Evolutionary conservation across 2,888 invertebrate species (phyloP).

Genomic region (Polyommatus icarus): DNA sequence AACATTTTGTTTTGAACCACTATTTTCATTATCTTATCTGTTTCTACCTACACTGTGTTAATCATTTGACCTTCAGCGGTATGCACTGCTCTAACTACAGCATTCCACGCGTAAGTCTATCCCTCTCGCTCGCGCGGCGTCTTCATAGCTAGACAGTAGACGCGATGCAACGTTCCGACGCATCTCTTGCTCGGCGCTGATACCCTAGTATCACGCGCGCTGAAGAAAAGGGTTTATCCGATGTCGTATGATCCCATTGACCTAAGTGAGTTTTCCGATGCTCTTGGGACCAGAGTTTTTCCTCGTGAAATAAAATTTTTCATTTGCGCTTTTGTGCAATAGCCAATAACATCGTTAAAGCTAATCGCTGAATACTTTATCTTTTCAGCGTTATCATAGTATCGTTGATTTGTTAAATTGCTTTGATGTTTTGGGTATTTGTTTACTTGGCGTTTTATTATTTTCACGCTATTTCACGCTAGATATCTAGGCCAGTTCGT

Average conservation of each 20-base stretch:
- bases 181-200: slow-evolving; percentile 64
- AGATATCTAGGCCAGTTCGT: slow-evolving; percentile 65
- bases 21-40: slow-evolving; percentile 45
- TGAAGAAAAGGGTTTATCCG: slow-evolving; percentile 81
- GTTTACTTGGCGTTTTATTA: slow-evolving; percentile 42
- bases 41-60: slow-evolving; percentile 55
- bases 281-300: slow-evolving; percentile 57
- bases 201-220: slow-evolving; percentile 79
- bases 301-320: slow-evolving; percentile 48
- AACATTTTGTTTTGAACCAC: slow-evolving; percentile 3
- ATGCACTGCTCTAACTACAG: slow-evolving; percentile 58
- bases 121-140: slow-evolving; percentile 55
- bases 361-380: slow-evolving; percentile 13
- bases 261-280: slow-evolving; percentile 70
- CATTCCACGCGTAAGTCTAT: slow-evolving; percentile 66
- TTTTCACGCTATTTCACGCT: slow-evolving; percentile 45
- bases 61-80: slow-evolving; percentile 76
- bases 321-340: background rate
- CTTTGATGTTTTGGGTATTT: slow-evolving; percentile 39
- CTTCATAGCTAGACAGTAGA: slow-evolving; percentile 43
- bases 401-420: slow-evolving; percentile 31
- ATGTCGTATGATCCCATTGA: slow-evolving; percentile 70
- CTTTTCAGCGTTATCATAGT: slow-evolving; percentile 2
- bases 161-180: slow-evolving; percentile 48
- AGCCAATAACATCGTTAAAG: background rate